Base-by-base conservation (phyloP, 2,113 vertebrate species). In the Nesogale talazaci region DNA sequence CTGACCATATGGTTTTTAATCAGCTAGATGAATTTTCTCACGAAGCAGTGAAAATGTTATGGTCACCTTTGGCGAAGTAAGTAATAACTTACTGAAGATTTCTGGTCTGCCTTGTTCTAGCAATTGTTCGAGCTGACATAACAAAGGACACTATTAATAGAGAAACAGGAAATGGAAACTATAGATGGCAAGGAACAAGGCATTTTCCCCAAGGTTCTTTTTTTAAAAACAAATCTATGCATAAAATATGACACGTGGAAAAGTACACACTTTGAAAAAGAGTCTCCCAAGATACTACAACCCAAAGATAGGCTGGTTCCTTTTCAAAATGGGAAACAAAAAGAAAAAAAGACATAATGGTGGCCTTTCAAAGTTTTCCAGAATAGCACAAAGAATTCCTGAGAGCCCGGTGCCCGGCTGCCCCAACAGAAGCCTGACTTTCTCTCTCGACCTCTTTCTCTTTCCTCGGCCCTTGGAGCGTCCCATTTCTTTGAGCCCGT, bases 1-100 rank as follows among this genome's bases (percentile, higher is more conserved):
- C 76, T 91, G 91, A 88, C 84, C 81, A 69, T 88, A 93, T 90
- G 83, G 59, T 77, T 94, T 82, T 91, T 85, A 93, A 85, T 85
- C 63, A 46, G 72, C 91, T 82, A 70, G 27, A 65, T 72, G n/a
- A 40, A 78, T 89, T 92, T 96, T 92, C 83, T 92, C 87, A 74
- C 67, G 87, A 90, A 25, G 56, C 72, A 79, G 38, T 94, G 77
- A 81, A 91, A 59, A 96, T 83, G 38, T 87, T 74, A 82, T 11
- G 80, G 38, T 90, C 80, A 80, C 65, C 57, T 94, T 75, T 78
- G 72, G 59, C 78, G 76, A 95, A 90, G 56, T 70, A 94, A 95
- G 90, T 76, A 90, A 36, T 79, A 56, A 52, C 27, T 94, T 87
- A 87, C 65, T 94, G 83, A 90, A 59, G 75, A 74, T 82, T 92